Conservation (phyloP, 2,888 invertebrate genomes). For the Notodonta dromedarius region DNA sequence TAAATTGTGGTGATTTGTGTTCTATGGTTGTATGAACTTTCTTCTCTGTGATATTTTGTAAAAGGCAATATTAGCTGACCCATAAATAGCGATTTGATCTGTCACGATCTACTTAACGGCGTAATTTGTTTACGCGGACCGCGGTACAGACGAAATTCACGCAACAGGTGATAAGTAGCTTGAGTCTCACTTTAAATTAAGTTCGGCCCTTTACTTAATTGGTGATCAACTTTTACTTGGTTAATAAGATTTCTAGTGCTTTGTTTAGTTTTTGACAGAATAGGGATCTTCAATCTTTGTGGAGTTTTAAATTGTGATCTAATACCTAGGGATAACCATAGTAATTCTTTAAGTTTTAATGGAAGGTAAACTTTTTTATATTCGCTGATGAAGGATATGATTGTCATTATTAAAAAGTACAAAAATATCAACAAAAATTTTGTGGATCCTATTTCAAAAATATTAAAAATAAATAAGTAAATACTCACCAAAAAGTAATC, state of each 20-base stretch:
- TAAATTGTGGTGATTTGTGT: not conserved
- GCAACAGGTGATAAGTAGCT: constrained; percentile 51
- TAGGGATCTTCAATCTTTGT: too few relatives aligned
- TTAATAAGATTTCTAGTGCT: not conserved
- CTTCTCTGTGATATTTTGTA: constrained; percentile 43
- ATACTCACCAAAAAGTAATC: not conserved
- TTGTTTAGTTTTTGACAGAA: not conserved
- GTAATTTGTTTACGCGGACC: constrained; percentile 49
- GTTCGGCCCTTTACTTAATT: constrained; percentile 42
- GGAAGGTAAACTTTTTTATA: too few relatives aligned
- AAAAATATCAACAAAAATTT: too few relatives aligned
- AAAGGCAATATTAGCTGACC: constrained; percentile 64
- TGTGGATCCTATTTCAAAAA: too few relatives aligned
- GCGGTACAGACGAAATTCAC: constrained; percentile 47
- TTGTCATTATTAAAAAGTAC: too few relatives aligned
- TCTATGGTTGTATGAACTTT: constrained; percentile 40
- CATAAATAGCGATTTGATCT: constrained; percentile 70
- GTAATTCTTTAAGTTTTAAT: too few relatives aligned
- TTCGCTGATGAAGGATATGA: too few relatives aligned
- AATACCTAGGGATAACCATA: too few relatives aligned
- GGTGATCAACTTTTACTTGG: constrained; percentile 36
- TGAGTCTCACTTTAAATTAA: constrained; percentile 40
- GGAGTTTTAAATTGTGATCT: too few relatives aligned
- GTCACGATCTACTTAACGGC: constrained; percentile 76
- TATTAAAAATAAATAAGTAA: not conserved